Conservation (phyloP, 1,140 invertebrate genomes). For the Drosophila pseudoananassae region DNA sequence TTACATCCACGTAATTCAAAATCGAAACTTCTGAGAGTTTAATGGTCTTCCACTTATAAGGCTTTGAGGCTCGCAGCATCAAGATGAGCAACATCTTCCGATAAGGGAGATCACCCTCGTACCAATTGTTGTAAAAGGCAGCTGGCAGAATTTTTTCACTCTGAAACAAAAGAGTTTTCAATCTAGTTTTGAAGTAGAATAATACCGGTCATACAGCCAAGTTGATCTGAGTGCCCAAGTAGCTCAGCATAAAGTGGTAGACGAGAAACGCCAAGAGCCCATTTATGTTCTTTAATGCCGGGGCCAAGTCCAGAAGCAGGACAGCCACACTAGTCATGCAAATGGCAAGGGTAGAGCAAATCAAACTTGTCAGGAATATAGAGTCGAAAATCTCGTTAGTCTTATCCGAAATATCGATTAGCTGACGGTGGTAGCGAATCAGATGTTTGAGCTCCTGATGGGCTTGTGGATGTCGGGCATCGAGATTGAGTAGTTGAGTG, state of each 20-base stretch:
- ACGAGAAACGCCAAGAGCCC: constrained; percentile 56
- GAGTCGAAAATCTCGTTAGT: constrained; percentile 62
- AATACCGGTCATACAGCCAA: constrained; percentile 36
- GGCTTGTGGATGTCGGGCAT: constrained; percentile 37
- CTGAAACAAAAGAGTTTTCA: constrained; percentile 15
- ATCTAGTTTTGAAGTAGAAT: not conserved
- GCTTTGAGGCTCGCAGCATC: constrained; percentile 42
- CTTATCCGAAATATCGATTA: constrained; percentile 39
- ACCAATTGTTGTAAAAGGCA: constrained; percentile 68
- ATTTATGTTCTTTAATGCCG: constrained; percentile 53
- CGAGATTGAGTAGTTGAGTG: constrained; percentile 29
- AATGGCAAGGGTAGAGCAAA: constrained; percentile 66
- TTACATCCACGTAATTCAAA: not conserved
- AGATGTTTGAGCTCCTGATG: constrained; percentile 45
- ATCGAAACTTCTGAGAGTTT: not conserved
- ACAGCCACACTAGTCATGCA: constrained; percentile 69
- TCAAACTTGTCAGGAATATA: constrained; percentile 55
- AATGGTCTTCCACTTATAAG: not conserved
- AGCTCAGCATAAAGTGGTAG: constrained; percentile 57
- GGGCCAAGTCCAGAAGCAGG: constrained; percentile 53
- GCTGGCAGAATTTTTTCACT: constrained; percentile 54
- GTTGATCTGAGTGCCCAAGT: constrained; percentile 48
- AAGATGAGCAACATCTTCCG: constrained; percentile 61
- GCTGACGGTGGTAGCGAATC: constrained; percentile 52
- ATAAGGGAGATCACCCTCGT: constrained; percentile 53